Percentiles rank a stretch among this genome's conserved stretches.
Evolutionary conservation across 2,888 invertebrate genomes (phyloP).

Genomic region (Hypolimnas misippus): DNA sequence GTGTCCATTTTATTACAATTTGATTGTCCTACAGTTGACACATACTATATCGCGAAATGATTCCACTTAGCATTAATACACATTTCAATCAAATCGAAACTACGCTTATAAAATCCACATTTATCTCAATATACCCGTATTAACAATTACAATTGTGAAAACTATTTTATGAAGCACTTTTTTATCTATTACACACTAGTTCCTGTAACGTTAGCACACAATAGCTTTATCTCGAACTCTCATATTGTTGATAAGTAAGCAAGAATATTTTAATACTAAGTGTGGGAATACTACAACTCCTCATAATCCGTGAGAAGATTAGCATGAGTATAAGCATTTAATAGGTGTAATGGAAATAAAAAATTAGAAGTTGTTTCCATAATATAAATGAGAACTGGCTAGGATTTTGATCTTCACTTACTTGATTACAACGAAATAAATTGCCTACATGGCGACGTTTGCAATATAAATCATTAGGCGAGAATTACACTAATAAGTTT

Average conservation of each 20-base stretch:
- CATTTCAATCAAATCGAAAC: too few species aligned
- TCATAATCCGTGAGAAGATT: conserved; percentile 21
- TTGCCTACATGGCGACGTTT: too few species aligned
- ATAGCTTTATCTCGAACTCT: conserved; percentile 24
- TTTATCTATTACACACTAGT: background rate
- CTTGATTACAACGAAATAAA: too few species aligned
- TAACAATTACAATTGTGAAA: background rate
- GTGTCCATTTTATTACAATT: too few species aligned
- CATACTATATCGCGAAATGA: too few species aligned
- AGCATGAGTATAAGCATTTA: background rate
- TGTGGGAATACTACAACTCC: conserved; percentile 29
- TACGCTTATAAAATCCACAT: too few species aligned
- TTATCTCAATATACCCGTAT: background rate
- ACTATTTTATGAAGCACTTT: background rate
- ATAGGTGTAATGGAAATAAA: conserved; percentile 3
- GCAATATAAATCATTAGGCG: too few species aligned
- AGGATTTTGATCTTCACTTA: too few species aligned
- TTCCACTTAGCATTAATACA: too few species aligned
- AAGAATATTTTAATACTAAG: conserved; percentile 26
- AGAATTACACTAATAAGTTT: too few species aligned
- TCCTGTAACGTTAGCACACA: conserved; percentile 23
- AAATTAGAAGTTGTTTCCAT: background rate
- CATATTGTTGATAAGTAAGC: conserved; percentile 20
- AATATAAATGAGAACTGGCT: too few species aligned
- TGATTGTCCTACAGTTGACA: too few species aligned